Conservation (phyloP, 37 sponge, comb jelly and placozoan species). For the Halichondria panicea region DNA sequence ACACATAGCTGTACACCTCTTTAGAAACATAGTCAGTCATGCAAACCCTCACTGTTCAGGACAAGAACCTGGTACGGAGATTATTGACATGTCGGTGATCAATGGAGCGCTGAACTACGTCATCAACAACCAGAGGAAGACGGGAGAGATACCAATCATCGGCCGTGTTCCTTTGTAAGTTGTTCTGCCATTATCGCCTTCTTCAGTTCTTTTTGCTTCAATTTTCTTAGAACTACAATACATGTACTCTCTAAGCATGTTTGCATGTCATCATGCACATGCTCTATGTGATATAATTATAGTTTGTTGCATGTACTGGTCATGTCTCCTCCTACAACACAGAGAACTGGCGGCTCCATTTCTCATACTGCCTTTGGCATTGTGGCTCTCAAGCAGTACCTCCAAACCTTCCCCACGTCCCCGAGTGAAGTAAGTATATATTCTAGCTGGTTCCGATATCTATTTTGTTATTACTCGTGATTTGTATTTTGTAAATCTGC, state of each 20-base stretch:
- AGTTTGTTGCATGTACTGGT: background rate
- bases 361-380: conserved; percentile 37
- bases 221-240: too few relatives aligned
- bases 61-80: conserved; percentile 1
- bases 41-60: too few relatives aligned
- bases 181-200: background rate
- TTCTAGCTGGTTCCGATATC: too few relatives aligned
- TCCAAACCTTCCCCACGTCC: conserved; percentile 4
- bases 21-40: too few relatives aligned
- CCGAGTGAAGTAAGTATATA: too few relatives aligned
- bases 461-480: too few relatives aligned
- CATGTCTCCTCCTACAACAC: too few relatives aligned
- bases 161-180: conserved; percentile 44
- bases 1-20: background rate
- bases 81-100: conserved; percentile 43
- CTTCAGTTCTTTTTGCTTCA: background rate
- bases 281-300: too few relatives aligned
- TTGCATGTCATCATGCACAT: background rate
- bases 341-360: background rate
- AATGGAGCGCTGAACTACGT: conserved; percentile 42
- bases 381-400: conserved; percentile 22
- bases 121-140: conserved; percentile 18
- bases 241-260: background rate
- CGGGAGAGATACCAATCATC: conserved; percentile 15
- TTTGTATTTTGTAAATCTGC: too few relatives aligned